Percentiles rank a stretch among this genome's conserved stretches.
These are phyloP conservation scores for Hydropotes inermis DNA, from an alignment of 2,113 vertebrate genomes.

Conservation along the genomic window DNA sequence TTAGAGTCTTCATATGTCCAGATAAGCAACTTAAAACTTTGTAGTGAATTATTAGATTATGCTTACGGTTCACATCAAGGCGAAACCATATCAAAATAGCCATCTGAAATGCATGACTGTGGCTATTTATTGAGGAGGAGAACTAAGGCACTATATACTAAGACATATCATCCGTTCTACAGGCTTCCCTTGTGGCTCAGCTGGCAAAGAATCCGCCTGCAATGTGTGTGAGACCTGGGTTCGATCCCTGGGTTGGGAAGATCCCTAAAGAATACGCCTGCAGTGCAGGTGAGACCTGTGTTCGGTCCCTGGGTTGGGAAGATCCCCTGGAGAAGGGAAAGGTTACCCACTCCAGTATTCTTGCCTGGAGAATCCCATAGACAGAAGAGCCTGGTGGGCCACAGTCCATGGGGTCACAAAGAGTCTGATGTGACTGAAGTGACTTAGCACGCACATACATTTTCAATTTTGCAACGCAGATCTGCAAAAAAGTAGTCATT, in stretches of 20 bases:
- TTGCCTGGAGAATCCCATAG: not conserved
- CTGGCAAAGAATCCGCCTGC: not conserved
- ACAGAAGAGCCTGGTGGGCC: no score
- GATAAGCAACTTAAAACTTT: slow-evolving; percentile 9
- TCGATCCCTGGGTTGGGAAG: not conserved
- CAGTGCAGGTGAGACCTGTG: not conserved
- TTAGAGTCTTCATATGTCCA: not conserved
- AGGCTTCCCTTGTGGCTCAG: not conserved
- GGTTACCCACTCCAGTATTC: not conserved
- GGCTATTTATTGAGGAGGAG: not conserved
- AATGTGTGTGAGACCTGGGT: not conserved
- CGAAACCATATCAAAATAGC: not conserved
- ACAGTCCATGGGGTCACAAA: not conserved
- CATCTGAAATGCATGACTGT: not conserved
- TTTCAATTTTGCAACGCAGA: not conserved
- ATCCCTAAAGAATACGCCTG: not conserved
- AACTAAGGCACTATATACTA: not conserved
- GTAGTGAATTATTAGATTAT: not conserved
- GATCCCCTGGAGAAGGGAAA: not conserved
- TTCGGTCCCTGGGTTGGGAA: not conserved
- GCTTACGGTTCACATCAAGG: not conserved
- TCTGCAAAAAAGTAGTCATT: not conserved
- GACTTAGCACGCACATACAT: not conserved
- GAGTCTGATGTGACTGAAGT: accelerated
- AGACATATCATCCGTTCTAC: not conserved